Evolutionary conservation across 2,113 vertebrate genomes (phyloP), one percentile per base, ranked within the genome.

Genomic region (Hiodon tergisus): DNA sequence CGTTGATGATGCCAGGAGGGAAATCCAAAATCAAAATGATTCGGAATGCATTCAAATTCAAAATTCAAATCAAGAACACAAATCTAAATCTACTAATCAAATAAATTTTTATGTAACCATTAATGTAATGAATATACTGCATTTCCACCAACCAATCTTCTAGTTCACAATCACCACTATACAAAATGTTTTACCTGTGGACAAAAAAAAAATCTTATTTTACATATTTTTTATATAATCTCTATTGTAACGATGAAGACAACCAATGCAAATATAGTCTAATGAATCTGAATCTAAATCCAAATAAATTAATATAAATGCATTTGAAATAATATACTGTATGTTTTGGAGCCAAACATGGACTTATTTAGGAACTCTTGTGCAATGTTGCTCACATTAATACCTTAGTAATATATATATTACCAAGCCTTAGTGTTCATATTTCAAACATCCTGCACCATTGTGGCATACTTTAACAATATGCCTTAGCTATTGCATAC

Each of bases 81-180:
- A 84, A 86, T 80, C 79, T 81, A 81, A 83, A 83, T 80, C 72
- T 84, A 78, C 85, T 80, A 85, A 76, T 79, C 73, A 75, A 2
- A 76, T 73, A 68, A 81, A 70, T 75, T 14, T 67, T 80, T 59
- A 57, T 54, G 67, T 58, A 78, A 82, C 78, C 70, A 82, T 76
- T 79, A 83, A 83, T 82, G 69, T 81, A 67, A 78, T 75, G 57
- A 73, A 82, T 70, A 75, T 65, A 59, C 11, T 74, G 68, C 78
- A 78, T 77, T 79, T 68, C 57, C 83, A 75, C 82, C 76, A 80
- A 77, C 84, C 63, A 81, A 9, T 13, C 16, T 51, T 72, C 72
- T 72, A 77, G 74, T 80, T 77, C 72, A 80, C 79, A 77, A 77
- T 68, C 72, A 75, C 52, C 76, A 73, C 76, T 69, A 74, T 55